Evolutionary conservation across 2,888 invertebrate species (phyloP).

Genomic region (Eucera pruinosa): DNA sequence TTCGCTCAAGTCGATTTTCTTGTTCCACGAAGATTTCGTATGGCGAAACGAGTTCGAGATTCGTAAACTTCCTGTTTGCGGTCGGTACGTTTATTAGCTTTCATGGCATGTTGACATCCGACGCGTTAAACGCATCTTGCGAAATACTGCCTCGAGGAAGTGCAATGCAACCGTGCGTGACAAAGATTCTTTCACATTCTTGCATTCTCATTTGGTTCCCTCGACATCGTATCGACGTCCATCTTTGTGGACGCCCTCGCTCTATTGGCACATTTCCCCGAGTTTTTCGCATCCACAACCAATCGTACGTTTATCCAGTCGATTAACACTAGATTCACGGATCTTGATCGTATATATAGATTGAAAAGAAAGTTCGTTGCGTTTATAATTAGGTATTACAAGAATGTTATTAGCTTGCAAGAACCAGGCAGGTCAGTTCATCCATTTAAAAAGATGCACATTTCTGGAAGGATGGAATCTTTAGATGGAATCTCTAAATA

Average conservation of each 20-base stretch:
- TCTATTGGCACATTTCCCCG: constrained; percentile 13
- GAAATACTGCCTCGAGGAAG: constrained; percentile 65
- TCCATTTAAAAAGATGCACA: no score
- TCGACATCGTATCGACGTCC: constrained; percentile 29
- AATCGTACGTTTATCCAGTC: not conserved
- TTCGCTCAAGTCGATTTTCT: no score
- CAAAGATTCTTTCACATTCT: constrained; percentile 64
- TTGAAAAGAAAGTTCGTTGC: no score
- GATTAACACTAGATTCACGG: no score
- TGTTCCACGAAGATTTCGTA: constrained; percentile 11
- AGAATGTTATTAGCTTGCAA: no score
- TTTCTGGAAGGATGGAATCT: no score
- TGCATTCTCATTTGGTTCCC: constrained; percentile 55
- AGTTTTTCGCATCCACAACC: not conserved
- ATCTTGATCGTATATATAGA: no score
- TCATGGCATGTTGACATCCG: constrained; percentile 45
- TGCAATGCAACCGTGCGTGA: constrained; percentile 60
- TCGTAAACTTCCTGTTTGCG: constrained; percentile 15
- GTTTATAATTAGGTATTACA: no score
- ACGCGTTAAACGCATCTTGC: constrained; percentile 54
- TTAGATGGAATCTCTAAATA: no score
- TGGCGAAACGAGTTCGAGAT: not conserved
- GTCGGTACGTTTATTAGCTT: constrained; percentile 18
- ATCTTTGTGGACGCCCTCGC: constrained; percentile 16
- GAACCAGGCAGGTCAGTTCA: no score